phyloP scores from a whole-genome alignment of 2,113 vertebrate genomes.

The Maccullochella peelii region DNA sequence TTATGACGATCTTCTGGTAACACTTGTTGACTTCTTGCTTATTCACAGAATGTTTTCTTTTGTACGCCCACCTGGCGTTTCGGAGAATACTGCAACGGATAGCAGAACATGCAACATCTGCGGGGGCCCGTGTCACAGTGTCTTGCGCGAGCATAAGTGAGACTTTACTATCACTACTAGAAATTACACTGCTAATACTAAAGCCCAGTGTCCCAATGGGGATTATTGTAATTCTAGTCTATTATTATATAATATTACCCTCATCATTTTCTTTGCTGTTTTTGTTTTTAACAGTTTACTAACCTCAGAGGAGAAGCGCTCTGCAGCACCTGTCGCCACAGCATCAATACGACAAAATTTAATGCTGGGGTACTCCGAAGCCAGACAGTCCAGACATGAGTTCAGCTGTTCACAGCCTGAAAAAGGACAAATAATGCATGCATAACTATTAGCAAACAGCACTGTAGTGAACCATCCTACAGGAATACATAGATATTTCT shows the following conservation, averaged over 20 bases:
- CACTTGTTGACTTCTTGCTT: too few relatives aligned
- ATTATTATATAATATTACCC: neutral
- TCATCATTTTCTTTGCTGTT: neutral
- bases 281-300: conserved; percentile 19
- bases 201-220: neutral
- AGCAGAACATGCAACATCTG: too few relatives aligned
- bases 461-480: neutral
- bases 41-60: too few relatives aligned
- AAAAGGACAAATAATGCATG: neutral
- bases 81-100: too few relatives aligned
- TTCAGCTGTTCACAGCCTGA: conserved; percentile 89
- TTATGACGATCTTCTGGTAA: too few relatives aligned
- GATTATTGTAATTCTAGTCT: neutral
- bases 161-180: neutral
- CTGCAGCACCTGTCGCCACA: conserved; percentile 88
- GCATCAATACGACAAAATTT: conserved; percentile 95
- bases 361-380: conserved; percentile 86
- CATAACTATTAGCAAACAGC: neutral
- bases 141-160: too few relatives aligned
- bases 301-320: conserved; percentile 90
- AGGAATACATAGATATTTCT: neutral
- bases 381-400: conserved; percentile 89
- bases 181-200: neutral
- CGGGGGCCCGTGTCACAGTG: too few relatives aligned
- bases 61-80: too few relatives aligned